Evolutionary conservation across 2,888 invertebrate species (phyloP).

Genomic region (Drosophila atripex): DNA sequence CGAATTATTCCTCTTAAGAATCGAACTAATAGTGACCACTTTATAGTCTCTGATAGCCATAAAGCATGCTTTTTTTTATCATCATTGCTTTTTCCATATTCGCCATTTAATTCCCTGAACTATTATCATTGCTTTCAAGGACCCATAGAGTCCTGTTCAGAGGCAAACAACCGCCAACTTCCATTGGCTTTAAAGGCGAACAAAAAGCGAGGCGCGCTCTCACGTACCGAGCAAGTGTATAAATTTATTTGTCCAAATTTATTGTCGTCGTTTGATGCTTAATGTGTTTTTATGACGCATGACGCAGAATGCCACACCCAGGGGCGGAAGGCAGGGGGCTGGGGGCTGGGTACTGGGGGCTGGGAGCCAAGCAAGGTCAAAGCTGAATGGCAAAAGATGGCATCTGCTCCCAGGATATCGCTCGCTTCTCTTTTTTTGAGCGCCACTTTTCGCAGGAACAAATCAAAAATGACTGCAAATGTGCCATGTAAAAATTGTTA

Average conservation of each 20-base stretch:
- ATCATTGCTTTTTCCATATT: not conserved
- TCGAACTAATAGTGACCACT: too few species aligned
- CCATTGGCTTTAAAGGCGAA: slow-evolving; percentile 1
- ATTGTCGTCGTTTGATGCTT: slow-evolving; percentile 71
- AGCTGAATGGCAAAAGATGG: slow-evolving; percentile 62
- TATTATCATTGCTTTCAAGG: not conserved
- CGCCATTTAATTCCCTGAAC: not conserved
- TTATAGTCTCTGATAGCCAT: too few species aligned
- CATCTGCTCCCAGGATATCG: slow-evolving; percentile 43
- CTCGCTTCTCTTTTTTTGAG: slow-evolving; percentile 4
- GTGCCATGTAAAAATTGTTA: slow-evolving; percentile 68
- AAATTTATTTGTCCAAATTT: slow-evolving; percentile 69
- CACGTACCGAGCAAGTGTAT: slow-evolving; percentile 24
- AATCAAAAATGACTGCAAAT: slow-evolving; percentile 73
- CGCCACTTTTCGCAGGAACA: slow-evolving; percentile 17
- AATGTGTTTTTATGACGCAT: slow-evolving; percentile 74
- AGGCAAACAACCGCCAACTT: not conserved
- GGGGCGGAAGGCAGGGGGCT: not conserved
- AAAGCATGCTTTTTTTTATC: too few species aligned
- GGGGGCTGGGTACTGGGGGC: not conserved
- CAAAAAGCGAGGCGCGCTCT: slow-evolving; percentile 6
- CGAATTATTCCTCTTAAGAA: too few species aligned
- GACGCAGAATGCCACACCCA: slow-evolving; percentile 51
- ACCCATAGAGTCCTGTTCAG: not conserved
- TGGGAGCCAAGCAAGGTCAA: slow-evolving; percentile 53